Evolutionary conservation across 2,113 vertebrate species (phyloP), one percentile per base, ranked within the genome.

Genomic region (Caranx ignobilis): DNA sequence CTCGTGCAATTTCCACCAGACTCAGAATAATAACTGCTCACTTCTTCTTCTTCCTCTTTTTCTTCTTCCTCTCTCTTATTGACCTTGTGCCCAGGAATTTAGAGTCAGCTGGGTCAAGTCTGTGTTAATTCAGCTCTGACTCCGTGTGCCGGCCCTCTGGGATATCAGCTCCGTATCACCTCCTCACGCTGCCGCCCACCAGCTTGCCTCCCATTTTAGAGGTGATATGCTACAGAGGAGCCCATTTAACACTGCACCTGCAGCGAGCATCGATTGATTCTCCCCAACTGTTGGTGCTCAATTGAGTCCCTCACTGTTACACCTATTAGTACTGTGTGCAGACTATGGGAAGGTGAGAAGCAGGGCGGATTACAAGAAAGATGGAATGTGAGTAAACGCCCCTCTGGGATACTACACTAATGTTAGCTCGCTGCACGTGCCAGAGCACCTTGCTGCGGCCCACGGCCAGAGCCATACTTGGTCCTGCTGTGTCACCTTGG

Each of bases 211-310:
- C 71, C n/a, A 74, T 79, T 83, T 85, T 83, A 82, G 69, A 80
- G 71, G 79, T 71, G 81, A 80, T 72, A 34, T 9, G 71, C 81
- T 65, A 83, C 71, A 79, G 71, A 26, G 81, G 66, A 75, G 81
- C 81, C 83, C 85, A 59, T 91, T 91, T 86, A 88, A 86, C 77
- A 71, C 77, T 32, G 61, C 64, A 87, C 88, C 89, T 89, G 85
- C 89, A 89, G 86, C 15, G 69, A 60, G 35, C 79, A 84, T 85
- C 73, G 65, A 93, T 88, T 82, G 83, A 90, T 88, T 90, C 81
- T 76, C 35, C 68, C 57, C 65, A 88, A 86, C 82, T 71, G 86
- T 75, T 85, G 73, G 57, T 0, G 39, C 70, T 79, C 78, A 81
- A 82, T 73, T 62, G 86, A 92, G 79, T 87, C 65, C 39, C 82